A percentile compares a stretch with the other conserved stretches of the same genome.
These are phyloP conservation scores for Metaphire vulgaris DNA, from an alignment of 1,140 invertebrate species.

Conservation along the genomic window DNA sequence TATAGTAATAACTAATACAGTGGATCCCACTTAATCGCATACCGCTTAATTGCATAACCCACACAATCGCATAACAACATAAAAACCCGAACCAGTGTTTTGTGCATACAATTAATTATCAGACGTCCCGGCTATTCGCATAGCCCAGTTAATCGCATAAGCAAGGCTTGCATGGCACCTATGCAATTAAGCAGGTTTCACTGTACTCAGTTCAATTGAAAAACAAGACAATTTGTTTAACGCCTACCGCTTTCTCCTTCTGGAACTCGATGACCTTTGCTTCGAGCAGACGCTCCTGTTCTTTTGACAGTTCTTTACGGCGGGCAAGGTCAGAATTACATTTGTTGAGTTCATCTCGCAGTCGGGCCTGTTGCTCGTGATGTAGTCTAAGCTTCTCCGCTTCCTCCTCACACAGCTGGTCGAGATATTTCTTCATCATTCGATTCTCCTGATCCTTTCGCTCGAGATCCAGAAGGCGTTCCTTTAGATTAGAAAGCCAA, in stretches of 20 bases:
- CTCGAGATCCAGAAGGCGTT: constrained; percentile 45
- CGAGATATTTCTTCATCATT: constrained; percentile 49
- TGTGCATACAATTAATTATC: too few relatives aligned
- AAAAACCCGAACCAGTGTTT: too few relatives aligned
- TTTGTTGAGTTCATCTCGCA: constrained; percentile 48
- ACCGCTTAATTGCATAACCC: too few relatives aligned
- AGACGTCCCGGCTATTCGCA: too few relatives aligned
- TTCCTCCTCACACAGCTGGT: constrained; percentile 51
- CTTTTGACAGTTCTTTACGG: constrained; percentile 41
- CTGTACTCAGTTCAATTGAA: too few relatives aligned
- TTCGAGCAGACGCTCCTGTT: constrained; percentile 48
- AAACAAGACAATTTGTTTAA: too few relatives aligned
- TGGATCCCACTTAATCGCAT: too few relatives aligned
- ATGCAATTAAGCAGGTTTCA: too few relatives aligned
- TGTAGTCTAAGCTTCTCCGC: constrained; percentile 40
- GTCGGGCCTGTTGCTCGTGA: constrained; percentile 39
- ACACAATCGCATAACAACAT: too few relatives aligned
- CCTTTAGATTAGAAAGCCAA: background rate
- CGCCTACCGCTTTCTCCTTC: constrained; percentile 52
- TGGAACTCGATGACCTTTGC: constrained; percentile 50
- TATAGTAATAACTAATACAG: too few relatives aligned
- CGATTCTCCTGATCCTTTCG: constrained; percentile 52
- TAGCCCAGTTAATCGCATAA: too few relatives aligned
- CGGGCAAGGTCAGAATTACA: constrained; percentile 47
- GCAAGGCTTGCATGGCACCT: too few relatives aligned